Evolutionary conservation across 2,797 vertebrate genomes (phyloP).

Genomic region (Anolis apletophallus): DNA sequence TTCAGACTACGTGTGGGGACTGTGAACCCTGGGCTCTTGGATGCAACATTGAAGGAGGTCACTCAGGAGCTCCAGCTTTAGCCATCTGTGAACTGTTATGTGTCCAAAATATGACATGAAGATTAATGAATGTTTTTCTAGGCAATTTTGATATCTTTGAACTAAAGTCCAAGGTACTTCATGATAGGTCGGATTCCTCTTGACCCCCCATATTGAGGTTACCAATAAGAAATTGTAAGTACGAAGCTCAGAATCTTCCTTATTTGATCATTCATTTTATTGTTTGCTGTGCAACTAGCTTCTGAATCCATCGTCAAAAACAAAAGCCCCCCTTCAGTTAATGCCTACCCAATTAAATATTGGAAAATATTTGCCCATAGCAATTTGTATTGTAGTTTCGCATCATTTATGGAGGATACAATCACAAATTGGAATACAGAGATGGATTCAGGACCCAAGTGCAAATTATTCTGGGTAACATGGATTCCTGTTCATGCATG

Average conservation of each 20-base stretch:
- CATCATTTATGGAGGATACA: neutral
- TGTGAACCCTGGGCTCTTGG: neutral
- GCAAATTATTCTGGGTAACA: neutral
- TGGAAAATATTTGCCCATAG: neutral
- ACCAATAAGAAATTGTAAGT: neutral
- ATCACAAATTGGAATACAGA: neutral
- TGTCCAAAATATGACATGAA: neutral
- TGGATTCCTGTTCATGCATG: neutral
- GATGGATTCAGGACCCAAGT: neutral
- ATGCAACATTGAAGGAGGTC: slow-evolving; percentile 16
- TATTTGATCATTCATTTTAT: slow-evolving; percentile 1
- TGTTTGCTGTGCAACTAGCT: neutral
- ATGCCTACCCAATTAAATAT: neutral
- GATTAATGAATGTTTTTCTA: slow-evolving; percentile 30
- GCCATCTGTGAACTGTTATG: slow-evolving; percentile 20
- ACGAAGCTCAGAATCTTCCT: neutral
- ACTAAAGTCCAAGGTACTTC: slow-evolving; percentile 33
- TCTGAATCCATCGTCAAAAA: slow-evolving; percentile 14
- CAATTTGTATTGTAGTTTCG: neutral
- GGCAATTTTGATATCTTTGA: slow-evolving; percentile 44
- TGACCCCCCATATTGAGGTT: slow-evolving; percentile 21
- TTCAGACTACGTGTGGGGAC: neutral
- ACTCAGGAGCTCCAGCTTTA: slow-evolving; percentile 2
- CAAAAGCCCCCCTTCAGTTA: neutral
- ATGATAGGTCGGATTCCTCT: slow-evolving; percentile 18